Percentiles rank a stretch among this genome's conserved stretches.
Conservation (phyloP, 2,797 vertebrate species). For the Alectoris magna region DNA sequence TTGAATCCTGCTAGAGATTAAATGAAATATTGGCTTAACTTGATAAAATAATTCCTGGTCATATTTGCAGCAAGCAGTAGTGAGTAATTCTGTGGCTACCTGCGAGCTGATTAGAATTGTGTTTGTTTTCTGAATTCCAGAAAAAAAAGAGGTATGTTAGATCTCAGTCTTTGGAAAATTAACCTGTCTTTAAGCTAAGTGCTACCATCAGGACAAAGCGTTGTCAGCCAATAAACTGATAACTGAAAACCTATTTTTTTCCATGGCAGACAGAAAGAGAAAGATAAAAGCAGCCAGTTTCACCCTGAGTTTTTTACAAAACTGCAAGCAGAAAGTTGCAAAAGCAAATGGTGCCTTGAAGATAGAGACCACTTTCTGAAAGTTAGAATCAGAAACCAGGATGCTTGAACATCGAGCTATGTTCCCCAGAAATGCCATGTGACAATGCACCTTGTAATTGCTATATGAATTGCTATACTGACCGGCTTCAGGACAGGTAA, state of each 20-base stretch:
- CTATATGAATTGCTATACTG: too few species aligned
- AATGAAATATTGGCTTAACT: not conserved
- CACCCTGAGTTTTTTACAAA: not conserved
- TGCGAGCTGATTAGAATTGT: not conserved
- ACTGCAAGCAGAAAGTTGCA: not conserved
- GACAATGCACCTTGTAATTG: not conserved
- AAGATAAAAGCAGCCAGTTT: not conserved
- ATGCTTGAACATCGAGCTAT: not conserved
- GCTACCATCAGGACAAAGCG: not conserved
- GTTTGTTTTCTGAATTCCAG: conserved; percentile 17
- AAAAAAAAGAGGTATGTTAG: not conserved
- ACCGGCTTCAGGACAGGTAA: too few species aligned
- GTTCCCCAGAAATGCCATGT: not conserved
- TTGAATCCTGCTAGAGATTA: not conserved
- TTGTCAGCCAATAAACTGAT: not conserved
- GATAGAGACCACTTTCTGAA: not conserved
- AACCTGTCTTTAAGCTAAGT: conserved; percentile 22
- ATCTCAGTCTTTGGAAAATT: not conserved
- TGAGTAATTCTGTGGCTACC: not conserved
- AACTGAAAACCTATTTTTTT: not conserved
- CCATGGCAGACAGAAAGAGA: not conserved
- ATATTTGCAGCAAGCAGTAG: not conserved
- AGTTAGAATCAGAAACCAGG: not conserved
- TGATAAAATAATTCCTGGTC: not conserved
- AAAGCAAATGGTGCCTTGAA: not conserved